Percentiles rank a stretch among this genome's conserved stretches.
phyloP scores from a whole-genome alignment of 2,797 vertebrate genomes.

The Chanos chanos region DNA sequence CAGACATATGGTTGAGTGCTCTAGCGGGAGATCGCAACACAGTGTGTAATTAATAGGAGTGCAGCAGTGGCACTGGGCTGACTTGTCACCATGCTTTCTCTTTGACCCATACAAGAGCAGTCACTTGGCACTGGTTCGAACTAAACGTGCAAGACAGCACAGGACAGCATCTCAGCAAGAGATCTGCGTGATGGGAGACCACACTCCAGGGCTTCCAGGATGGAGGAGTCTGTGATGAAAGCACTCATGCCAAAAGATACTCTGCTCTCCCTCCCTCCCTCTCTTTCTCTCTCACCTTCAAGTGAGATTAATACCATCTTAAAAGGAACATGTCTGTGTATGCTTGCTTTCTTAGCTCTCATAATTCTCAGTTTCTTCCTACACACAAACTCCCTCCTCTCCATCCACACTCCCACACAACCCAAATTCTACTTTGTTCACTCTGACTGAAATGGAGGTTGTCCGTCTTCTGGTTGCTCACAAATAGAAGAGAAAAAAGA shows the following conservation, averaged over 20 bases:
- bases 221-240: no score
- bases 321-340: no score
- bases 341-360: no score
- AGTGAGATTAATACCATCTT: no score
- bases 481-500: no score
- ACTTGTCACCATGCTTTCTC: neutral
- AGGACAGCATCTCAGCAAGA: conserved; percentile 4
- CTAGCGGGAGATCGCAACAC: neutral
- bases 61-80: neutral
- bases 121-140: neutral
- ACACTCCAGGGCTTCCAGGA: no score
- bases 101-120: neutral
- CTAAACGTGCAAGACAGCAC: neutral
- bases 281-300: conserved; percentile 7
- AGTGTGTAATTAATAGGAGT: conserved; percentile 22
- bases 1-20: conserved; percentile 1
- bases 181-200: no score
- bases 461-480: no score
- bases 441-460: no score
- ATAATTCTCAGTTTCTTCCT: conserved; percentile 38
- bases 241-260: no score
- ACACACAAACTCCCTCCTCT: conserved; percentile 53
- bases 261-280: neutral
- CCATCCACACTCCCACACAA: no score
- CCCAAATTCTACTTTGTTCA: no score